A percentile compares a stretch with the other conserved stretches of the same genome.
Conservation (phyloP, 35 echinoderm and acorn worm species). For the Hemicentrotus pulcherrimus region DNA sequence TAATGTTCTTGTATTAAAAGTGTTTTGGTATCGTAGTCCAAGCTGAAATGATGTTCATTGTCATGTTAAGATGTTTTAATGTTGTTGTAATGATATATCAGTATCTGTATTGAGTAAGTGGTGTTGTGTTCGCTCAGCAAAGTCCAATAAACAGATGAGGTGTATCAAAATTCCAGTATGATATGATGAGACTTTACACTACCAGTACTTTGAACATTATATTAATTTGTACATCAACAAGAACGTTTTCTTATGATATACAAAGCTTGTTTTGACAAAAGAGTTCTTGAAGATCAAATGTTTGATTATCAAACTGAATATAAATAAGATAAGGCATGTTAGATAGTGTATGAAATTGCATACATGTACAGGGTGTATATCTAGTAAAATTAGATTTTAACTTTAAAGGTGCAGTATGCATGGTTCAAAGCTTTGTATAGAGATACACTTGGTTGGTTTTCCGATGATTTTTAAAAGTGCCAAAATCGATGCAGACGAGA, state of each 20-base stretch:
- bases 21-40: background rate
- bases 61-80: background rate
- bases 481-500: background rate
- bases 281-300: background rate
- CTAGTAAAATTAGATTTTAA: too few relatives aligned
- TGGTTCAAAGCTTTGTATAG: background rate
- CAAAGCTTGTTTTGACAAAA: background rate
- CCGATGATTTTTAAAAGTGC: background rate
- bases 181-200: too few relatives aligned
- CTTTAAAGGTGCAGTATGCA: background rate
- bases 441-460: background rate
- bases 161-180: background rate
- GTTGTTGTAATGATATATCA: background rate
- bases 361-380: too few relatives aligned
- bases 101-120: background rate
- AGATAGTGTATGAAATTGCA: too few relatives aligned
- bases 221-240: too few relatives aligned
- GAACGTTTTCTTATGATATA: background rate
- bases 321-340: too few relatives aligned
- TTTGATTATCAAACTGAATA: too few relatives aligned
- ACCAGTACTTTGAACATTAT: too few relatives aligned
- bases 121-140: background rate
- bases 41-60: conserved; percentile 25
- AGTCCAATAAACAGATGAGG: background rate
- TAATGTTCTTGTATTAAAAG: too few relatives aligned